Evolutionary conservation across 2,888 invertebrate species (phyloP).

Genomic region (Poecilus cupreus): DNA sequence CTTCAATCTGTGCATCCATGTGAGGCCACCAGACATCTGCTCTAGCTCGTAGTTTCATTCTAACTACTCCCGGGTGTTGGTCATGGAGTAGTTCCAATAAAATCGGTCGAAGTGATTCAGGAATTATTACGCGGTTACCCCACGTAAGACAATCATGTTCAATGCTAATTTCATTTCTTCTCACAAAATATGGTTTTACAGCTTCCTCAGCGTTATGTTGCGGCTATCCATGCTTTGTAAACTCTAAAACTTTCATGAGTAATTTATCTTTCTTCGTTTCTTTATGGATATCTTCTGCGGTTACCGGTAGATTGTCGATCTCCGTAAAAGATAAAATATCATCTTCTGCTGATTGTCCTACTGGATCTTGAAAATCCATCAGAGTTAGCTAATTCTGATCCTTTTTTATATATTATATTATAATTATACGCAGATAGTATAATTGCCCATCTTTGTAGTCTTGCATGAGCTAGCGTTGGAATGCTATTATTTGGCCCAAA

Average conservation of each 20-base stretch:
- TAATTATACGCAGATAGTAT: constrained; percentile 7
- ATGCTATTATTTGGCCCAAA: constrained; percentile 37
- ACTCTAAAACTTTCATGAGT: constrained; percentile 11
- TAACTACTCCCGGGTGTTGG: constrained; percentile 45
- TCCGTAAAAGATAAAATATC: neutral
- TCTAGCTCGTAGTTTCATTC: neutral
- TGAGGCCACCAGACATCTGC: neutral
- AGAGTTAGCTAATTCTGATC: neutral
- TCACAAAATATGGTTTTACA: neutral
- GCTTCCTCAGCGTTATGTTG: neutral
- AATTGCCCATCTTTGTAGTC: neutral
- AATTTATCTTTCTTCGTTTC: neutral
- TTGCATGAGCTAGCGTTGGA: neutral
- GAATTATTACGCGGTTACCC: constrained; percentile 61
- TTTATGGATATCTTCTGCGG: neutral
- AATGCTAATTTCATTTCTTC: constrained; percentile 57
- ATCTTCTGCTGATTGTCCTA: neutral
- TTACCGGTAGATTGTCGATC: neutral
- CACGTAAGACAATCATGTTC: constrained; percentile 60
- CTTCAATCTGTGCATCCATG: no score
- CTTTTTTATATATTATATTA: neutral
- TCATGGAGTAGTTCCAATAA: constrained; percentile 58
- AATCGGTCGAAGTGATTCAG: constrained; percentile 44
- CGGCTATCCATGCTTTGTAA: constrained; percentile 43
- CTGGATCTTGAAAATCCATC: neutral